These are phyloP conservation scores for Rhogogaster chlorosoma DNA, from an alignment of 2,888 invertebrate species.

Conservation along the genomic window DNA sequence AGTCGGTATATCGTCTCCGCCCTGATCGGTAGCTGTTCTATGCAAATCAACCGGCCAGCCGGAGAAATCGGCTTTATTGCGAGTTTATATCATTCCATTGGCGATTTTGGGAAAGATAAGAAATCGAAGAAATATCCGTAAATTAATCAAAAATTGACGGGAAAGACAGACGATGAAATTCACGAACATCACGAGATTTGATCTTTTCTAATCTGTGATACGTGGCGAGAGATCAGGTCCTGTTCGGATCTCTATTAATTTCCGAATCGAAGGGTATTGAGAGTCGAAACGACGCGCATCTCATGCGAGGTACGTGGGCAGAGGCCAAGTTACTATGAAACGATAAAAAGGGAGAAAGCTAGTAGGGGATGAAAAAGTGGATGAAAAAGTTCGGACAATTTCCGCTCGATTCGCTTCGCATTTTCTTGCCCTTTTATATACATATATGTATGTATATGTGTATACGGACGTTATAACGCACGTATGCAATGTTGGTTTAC, in stretches of 20 bases:
- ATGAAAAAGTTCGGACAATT: constrained; percentile 70
- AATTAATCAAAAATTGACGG: not conserved
- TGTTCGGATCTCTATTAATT: not conserved
- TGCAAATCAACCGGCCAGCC: constrained; percentile 63
- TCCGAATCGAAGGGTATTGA: not conserved
- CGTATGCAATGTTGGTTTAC: constrained; percentile 63
- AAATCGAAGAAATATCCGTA: not conserved
- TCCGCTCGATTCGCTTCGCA: constrained; percentile 74
- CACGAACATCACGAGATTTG: no score
- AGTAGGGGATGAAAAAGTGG: constrained; percentile 48
- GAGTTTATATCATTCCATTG: not conserved
- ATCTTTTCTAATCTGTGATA: no score
- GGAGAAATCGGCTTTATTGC: constrained; percentile 4
- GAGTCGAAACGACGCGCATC: not conserved
- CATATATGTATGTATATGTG: not conserved
- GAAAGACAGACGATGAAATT: no score
- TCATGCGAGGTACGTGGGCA: not conserved
- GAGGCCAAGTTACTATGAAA: not conserved
- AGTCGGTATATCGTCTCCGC: not conserved
- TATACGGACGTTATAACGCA: constrained; percentile 24
- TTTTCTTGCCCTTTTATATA: constrained; percentile 63
- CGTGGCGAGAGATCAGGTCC: not conserved
- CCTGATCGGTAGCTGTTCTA: constrained; percentile 58
- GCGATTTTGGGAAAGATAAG: not conserved
- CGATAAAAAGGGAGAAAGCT: constrained; percentile 6